Conservation (phyloP, 2,113 vertebrate genomes). For the Galemys pyrenaicus region DNA sequence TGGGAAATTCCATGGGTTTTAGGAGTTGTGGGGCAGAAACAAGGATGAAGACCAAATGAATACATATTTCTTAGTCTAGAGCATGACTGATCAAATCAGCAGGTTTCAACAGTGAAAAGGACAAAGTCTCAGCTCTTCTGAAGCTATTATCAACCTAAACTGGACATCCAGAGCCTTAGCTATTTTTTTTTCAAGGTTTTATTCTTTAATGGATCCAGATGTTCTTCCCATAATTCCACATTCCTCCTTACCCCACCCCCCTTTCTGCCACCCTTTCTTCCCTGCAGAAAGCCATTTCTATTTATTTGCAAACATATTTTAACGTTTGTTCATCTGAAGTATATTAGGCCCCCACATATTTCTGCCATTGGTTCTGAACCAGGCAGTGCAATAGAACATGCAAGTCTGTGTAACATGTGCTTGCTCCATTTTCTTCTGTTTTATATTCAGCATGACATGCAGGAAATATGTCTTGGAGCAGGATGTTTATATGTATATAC, state of each 20-base stretch:
- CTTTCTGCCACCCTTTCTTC: constrained; percentile 8
- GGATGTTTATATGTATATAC: constrained; percentile 39
- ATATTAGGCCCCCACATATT: not conserved
- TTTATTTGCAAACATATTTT: constrained; percentile 54
- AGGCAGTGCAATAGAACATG: not conserved
- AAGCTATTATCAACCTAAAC: not conserved
- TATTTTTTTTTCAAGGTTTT: constrained; percentile 13
- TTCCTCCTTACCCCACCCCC: constrained; percentile 11
- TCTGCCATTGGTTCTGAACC: constrained; percentile 27
- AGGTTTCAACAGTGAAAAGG: not conserved
- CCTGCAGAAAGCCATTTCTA: constrained; percentile 58
- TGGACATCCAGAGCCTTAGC: not conserved
- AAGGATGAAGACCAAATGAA: not conserved
- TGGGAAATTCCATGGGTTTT: not conserved
- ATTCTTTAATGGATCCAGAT: constrained; percentile 69
- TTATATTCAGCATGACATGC: constrained; percentile 40
- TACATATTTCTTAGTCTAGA: not conserved
- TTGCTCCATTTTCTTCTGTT: constrained; percentile 16
- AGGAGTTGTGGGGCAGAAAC: not conserved
- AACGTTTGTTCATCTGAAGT: constrained; percentile 23
- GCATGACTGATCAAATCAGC: not conserved
- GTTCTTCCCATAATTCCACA: constrained; percentile 61
- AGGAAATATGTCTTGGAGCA: constrained; percentile 13
- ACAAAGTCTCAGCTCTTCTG: not conserved
- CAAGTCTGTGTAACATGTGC: not conserved